Evolutionary conservation across 2,797 vertebrate species (phyloP).

Genomic region (Oceanodroma leucorhoa): DNA sequence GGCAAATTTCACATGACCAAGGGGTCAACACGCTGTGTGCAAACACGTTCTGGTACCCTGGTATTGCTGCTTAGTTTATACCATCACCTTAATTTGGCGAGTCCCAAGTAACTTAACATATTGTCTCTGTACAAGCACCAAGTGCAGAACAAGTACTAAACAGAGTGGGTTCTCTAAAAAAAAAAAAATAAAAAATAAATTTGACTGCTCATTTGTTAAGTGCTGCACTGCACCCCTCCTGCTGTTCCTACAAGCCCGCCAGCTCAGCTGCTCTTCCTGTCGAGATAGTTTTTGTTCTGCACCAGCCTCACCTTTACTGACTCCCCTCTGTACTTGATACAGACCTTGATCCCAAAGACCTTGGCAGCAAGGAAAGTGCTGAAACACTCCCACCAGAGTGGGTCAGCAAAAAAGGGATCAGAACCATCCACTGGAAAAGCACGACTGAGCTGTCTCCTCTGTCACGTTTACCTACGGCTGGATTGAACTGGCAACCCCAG

Average conservation of each 20-base stretch:
- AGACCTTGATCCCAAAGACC: neutral
- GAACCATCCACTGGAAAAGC: neutral
- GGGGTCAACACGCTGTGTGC: fast-evolving
- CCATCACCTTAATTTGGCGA: neutral
- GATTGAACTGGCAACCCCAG: neutral
- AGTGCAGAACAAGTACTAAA: neutral
- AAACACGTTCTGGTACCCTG: fast-evolving
- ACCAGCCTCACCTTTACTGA: neutral
- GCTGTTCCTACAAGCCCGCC: neutral
- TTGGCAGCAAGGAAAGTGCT: neutral
- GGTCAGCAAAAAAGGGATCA: neutral
- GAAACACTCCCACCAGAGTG: neutral
- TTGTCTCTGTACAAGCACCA: neutral
- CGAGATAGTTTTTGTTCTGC: fast-evolving
- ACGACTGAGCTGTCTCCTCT: neutral
- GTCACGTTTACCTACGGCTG: fast-evolving
- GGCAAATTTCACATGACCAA: no score
- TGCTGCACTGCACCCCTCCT: neutral
- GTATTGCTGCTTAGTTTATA: neutral
- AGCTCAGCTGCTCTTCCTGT: neutral
- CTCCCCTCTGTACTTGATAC: neutral
- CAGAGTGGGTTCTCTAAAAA: fast-evolving
- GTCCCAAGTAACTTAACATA: neutral
- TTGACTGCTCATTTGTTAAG: fast-evolving
- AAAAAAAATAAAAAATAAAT: neutral